These are phyloP conservation scores for Synergus laeviventris DNA, from an alignment of 2,888 invertebrate species.

Conservation along the genomic window DNA sequence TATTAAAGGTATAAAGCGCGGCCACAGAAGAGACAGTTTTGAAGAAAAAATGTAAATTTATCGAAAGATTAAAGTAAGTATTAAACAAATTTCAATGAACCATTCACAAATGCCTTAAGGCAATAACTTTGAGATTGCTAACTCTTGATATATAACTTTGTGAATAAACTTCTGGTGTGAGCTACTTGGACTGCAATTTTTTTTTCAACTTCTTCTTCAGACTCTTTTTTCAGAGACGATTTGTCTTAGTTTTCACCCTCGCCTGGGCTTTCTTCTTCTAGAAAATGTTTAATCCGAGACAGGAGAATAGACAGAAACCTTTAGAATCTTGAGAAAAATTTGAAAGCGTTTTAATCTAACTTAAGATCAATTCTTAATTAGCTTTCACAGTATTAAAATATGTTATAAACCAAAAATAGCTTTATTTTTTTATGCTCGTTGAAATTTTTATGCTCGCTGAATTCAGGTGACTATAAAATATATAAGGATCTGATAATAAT, in stretches of 20 bases:
- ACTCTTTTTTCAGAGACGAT: neutral
- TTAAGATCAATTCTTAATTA: neutral
- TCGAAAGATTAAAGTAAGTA: too few relatives aligned
- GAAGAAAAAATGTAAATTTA: too few relatives aligned
- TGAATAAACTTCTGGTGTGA: constrained; percentile 1
- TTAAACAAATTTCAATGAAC: too few relatives aligned
- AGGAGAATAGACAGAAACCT: neutral
- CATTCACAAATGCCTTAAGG: neutral
- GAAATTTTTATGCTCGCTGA: too few relatives aligned
- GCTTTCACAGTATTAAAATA: neutral
- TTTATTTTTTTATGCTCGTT: too few relatives aligned
- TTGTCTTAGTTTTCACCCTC: constrained; percentile 32
- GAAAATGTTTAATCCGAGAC: neutral
- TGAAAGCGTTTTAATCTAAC: neutral
- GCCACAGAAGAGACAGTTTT: too few relatives aligned
- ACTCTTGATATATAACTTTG: neutral
- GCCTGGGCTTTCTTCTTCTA: constrained; percentile 7
- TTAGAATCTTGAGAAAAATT: constrained; percentile 3
- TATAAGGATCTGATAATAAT: too few relatives aligned
- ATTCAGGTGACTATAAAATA: too few relatives aligned
- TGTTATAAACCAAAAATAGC: too few relatives aligned
- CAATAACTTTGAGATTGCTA: neutral
- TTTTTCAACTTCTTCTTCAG: neutral
- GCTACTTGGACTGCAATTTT: neutral
- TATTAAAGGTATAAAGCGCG: too few relatives aligned